Conservation (phyloP, 2,888 invertebrate species). For the Pantelozetes paolii region DNA sequence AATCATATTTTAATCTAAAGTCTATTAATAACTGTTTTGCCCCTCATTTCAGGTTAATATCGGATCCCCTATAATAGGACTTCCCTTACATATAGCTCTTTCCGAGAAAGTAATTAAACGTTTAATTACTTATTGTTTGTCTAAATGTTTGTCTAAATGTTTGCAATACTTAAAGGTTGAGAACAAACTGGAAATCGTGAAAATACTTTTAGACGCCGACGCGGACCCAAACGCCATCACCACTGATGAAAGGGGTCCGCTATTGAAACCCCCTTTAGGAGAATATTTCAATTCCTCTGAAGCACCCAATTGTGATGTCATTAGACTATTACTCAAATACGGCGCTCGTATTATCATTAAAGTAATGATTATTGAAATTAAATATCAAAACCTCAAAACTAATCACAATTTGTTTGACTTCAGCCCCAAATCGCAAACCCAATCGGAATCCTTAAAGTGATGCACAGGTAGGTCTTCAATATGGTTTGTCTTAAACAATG, state of each 20-base stretch:
- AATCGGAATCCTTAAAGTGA: slow-evolving; percentile 72
- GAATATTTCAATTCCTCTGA: slow-evolving; percentile 68
- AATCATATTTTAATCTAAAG: not conserved
- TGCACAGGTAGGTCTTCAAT: slow-evolving; percentile 62
- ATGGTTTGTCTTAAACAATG: slow-evolving; percentile 49
- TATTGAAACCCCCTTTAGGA: slow-evolving; percentile 70
- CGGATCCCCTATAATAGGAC: slow-evolving; percentile 73
- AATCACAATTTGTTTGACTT: slow-evolving; percentile 46
- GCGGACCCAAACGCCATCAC: slow-evolving; percentile 62
- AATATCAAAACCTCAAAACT: not conserved
- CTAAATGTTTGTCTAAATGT: too few species aligned
- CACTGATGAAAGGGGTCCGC: slow-evolving; percentile 65
- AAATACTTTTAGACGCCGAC: slow-evolving; percentile 53
- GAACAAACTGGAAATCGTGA: slow-evolving; percentile 57
- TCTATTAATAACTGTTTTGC: not conserved
- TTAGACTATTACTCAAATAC: slow-evolving; percentile 66
- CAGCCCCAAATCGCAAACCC: slow-evolving; percentile 79
- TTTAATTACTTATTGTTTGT: not conserved
- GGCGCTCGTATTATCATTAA: slow-evolving; percentile 60
- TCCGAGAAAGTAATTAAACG: slow-evolving; percentile 54
- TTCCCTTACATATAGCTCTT: slow-evolving; percentile 70
- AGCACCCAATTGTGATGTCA: slow-evolving; percentile 64
- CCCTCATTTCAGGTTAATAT: slow-evolving; percentile 59
- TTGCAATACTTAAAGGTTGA: slow-evolving; percentile 55
- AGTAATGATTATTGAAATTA: slow-evolving; percentile 51